Evolutionary conservation across 2,113 vertebrate species (phyloP).

Genomic region (Podilymbus podiceps): DNA sequence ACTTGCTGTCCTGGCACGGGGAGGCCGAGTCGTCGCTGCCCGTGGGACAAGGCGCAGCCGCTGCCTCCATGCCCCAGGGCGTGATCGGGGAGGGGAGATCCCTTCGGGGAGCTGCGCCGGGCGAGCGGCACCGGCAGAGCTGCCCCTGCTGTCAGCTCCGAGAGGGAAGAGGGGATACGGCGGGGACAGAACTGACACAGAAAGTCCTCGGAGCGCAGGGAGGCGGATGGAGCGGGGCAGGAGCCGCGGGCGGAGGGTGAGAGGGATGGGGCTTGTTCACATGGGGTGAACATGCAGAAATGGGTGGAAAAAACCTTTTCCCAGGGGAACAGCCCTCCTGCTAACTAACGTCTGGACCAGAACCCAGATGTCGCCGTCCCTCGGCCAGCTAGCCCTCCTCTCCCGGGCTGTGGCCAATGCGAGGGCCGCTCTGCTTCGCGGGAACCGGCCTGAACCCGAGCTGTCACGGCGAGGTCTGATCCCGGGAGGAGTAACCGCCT

Average conservation of each 20-base stretch:
- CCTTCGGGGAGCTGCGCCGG: neutral
- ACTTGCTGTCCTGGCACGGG: neutral
- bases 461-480: neutral
- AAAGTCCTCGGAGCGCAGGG: neutral
- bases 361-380: neutral
- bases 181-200: neutral
- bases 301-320: neutral
- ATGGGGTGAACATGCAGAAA: fast-evolving
- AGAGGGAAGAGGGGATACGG: neutral
- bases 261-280: neutral
- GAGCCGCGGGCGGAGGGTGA: neutral
- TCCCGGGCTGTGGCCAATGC: fast-evolving
- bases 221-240: neutral
- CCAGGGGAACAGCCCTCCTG: neutral
- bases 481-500: neutral
- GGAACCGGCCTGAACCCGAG: neutral
- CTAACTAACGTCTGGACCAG: neutral
- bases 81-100: neutral
- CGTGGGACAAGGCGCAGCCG: fast-evolving
- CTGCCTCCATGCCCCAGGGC: neutral
- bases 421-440: neutral
- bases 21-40: neutral
- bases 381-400: neutral
- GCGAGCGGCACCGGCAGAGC: neutral
- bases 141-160: neutral